Percentiles rank a stretch among this genome's conserved stretches.
phyloP scores from a whole-genome alignment of 2,113 vertebrate species.

The Orthonyx spaldingii region DNA sequence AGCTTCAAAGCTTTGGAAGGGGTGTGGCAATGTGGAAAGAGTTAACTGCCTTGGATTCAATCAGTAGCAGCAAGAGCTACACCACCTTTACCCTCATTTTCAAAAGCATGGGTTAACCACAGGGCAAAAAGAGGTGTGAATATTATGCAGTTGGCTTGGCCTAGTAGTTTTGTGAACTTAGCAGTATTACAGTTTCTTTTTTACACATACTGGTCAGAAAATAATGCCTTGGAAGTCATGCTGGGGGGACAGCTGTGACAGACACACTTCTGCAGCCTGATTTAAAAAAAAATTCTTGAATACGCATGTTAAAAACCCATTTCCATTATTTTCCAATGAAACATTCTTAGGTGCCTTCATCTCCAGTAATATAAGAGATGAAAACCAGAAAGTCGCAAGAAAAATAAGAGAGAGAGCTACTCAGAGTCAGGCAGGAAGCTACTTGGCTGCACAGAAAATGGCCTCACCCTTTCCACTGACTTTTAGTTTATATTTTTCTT shows the following conservation, averaged over 20 bases:
- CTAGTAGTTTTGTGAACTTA: not conserved
- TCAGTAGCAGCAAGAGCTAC: not conserved
- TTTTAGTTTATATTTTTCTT: conserved; percentile 50
- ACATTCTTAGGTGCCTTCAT: not conserved
- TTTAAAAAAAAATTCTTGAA: not conserved
- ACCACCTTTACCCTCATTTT: not conserved
- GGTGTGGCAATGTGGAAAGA: not conserved
- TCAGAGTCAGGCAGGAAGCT: conserved; percentile 48
- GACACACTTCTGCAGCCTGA: not conserved
- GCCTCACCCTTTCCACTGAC: conserved; percentile 54
- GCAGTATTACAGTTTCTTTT: not conserved
- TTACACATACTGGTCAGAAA: not conserved
- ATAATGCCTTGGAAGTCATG: not conserved
- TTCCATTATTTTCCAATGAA: not conserved
- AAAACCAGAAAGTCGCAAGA: not conserved
- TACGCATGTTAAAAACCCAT: not conserved
- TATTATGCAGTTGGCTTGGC: not conserved
- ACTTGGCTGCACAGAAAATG: conserved; percentile 1
- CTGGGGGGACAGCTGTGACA: not conserved
- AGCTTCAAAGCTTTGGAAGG: not conserved
- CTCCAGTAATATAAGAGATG: not conserved
- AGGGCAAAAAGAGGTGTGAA: not conserved
- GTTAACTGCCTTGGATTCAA: not conserved
- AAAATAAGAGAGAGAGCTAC: not conserved
- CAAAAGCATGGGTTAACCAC: not conserved